Base-by-base conservation (phyloP, 2,888 invertebrate species). In the Erpobdella octoculata region DNA sequence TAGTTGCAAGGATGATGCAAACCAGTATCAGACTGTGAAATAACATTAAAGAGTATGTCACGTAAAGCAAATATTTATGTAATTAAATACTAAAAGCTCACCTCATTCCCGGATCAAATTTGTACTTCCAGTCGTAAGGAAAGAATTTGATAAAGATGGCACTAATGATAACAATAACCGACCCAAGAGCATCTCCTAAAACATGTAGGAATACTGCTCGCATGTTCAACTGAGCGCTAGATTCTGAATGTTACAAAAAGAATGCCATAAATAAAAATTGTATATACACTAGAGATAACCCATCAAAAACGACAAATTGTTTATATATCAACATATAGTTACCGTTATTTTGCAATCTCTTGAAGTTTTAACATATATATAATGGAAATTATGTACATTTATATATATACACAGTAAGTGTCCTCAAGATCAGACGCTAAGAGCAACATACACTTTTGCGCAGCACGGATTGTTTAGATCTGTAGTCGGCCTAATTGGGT, bases 161-260 rank as follows among this genome's bases (percentile, higher is more conserved):
- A 71, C 92, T 92, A 62, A 90, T 87, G 58, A 93, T 90, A 12
- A 95, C 93, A 77, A 94, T 91, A 0, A 93, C 88, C 0, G 92
- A 93, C 37, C 97, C 98, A 64, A 98, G 85, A 31, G 97, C 97
- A 85, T 98, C 97, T 67, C 95, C 94, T 38, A 98, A 84, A 4
- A 98, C 91, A 82, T 98, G 98, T 71, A 98, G 86, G 83, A 97
- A 98, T n/a, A 97, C 97, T 21, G 96, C 98, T 71, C 92, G 89
- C 95, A 98, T 97, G 82, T 98, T 98, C 90, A 98, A 90, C 82
- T 94, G 91, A 2, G 89, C 89, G 31, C 61, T 62, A n/a, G 61
- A 62, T 28, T 62, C 70, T 62, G 35, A 46, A 53, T n/a, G n/a
- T n/a, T n/a, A n/a, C n/a, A n/a, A n/a, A n/a, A n/a, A n/a, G n/a